Base-by-base conservation (phyloP, 2,113 vertebrate species). In the Eurystomus gularis region DNA sequence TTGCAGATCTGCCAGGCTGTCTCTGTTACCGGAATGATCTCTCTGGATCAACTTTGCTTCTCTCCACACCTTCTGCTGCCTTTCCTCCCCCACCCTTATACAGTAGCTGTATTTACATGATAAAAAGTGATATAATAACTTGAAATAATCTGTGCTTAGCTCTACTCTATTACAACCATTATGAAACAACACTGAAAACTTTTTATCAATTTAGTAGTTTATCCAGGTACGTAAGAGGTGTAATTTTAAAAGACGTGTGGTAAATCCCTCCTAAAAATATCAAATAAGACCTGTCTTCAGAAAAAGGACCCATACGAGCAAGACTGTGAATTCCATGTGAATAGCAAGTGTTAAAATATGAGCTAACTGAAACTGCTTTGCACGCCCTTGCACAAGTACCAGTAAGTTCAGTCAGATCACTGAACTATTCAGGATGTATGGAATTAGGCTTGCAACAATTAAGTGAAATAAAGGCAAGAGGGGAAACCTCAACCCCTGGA, bases 1-100 rank as follows among this genome's bases (percentile, higher is more conserved):
- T 84, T 89, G 65, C 75, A 91, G 75, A 96, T 88, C 97, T 93
- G 88, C 91, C 88, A 96, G 94, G 76, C 85, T 94, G 62, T 76
- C 86, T 97, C 92, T 94, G 86, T 81, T 65, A 92, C 82, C 86
- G 65, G 94, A 96, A 96, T 96, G 96, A 97, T 97, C 96, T 85
- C 85, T 93, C 91, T 81, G 46, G 44, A 96, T 82, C 93, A 97
- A 91, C 93, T 86, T 94, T 82, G 46, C 90, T 95, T 86, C 88
- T 76, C 65, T 82, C 75, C 85, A 93, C 55, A 93, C 70, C 77
- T 96, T 94, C 90, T 92, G 92, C 65, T 84, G 51, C 61, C 60
- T 94, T 71, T 92, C 64, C 57, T 84, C 54, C 71, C 68, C 48
- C 65, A 70, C 40, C 57, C 51, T 76, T 78, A 94, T 3, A 87